Evolutionary conservation across 2,113 vertebrate genomes (phyloP), one percentile per base, ranked within the genome.

Genomic region (Opisthocomus hoazin): DNA sequence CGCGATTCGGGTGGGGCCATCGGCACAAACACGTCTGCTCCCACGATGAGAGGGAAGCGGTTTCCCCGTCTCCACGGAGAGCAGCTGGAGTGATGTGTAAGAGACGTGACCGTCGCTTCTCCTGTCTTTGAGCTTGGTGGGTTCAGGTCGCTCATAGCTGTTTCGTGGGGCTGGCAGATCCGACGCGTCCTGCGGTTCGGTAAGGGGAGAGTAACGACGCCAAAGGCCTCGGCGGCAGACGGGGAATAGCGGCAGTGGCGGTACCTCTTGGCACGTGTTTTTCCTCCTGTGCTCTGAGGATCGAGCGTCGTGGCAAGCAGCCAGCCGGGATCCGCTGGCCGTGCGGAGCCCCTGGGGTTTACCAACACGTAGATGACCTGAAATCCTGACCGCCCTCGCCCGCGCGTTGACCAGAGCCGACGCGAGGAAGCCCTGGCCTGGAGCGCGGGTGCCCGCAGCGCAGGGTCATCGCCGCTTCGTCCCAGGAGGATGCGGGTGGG

Each of bases 401-500:
- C 4, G 23, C 11, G 20, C 11, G 19, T 46, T 70, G 54, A 19
- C 32, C 74, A 37, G 43, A 26, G 12, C 22, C 1, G 1, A 5
- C 0, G 57, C 2, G 1, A 21, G 58, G 58, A 15, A 53, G 46
- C 0, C 15, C 14, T 50, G 27, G 23, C n/a, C 29, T 8, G 48
- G 10, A 22, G 21, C 41, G 4, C 2, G 6, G 43, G 70, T 23
- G 15, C 65, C 85, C 45, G 54, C 63, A 54, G 92, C 37, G 0
- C 37, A 2, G 94, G 84, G 11, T 36, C 15, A 7, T 58, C 27
- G 5, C 66, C 65, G 79, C 80, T 30, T 21, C 16, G 60, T 83
- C 95, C 93, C 95, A 60, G 91, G 95, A 71, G 94, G 96, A 95
- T 89, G 96, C 91, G 66, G 4, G 64, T 56, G 85, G 92, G 71